A percentile compares a stretch with the other conserved stretches of the same genome.
Evolutionary conservation across 2,113 vertebrate genomes (phyloP).

Genomic region (Toxotes chatareus): DNA sequence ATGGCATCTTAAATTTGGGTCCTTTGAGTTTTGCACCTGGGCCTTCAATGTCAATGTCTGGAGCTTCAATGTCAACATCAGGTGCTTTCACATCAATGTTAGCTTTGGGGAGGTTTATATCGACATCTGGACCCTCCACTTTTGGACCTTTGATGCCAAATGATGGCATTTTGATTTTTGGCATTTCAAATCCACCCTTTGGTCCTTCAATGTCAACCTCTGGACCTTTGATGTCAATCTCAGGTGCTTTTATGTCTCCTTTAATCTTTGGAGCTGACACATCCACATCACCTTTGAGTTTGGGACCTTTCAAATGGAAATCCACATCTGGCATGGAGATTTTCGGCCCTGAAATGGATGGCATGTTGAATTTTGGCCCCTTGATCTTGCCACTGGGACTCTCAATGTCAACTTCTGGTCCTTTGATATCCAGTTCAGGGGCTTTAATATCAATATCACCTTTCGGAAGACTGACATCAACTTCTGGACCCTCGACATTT

Average conservation of each 20-base stretch:
- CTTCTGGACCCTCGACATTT: conserved; percentile 51
- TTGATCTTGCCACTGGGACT: background rate
- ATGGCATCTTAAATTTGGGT: background rate
- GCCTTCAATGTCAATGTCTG: conserved; percentile 53
- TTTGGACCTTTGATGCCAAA: conserved; percentile 14
- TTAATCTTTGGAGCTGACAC: conserved; percentile 31
- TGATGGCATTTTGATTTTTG: conserved; percentile 39
- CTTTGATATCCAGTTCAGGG: conserved; percentile 63
- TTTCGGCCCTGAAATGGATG: background rate
- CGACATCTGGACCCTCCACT: conserved; percentile 20
- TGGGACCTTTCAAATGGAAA: conserved; percentile 34
- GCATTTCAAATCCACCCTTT: conserved; percentile 16
- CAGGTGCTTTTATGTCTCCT: conserved; percentile 26
- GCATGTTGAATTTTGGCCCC: conserved; percentile 8
- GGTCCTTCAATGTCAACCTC: conserved; percentile 22
- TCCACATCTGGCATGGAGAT: conserved; percentile 16
- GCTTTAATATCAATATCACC: background rate
- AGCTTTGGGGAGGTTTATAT: conserved; percentile 23
- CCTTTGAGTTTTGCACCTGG: background rate
- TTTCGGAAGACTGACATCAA: conserved; percentile 2
- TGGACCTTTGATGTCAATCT: conserved; percentile 25
- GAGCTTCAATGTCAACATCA: conserved; percentile 27
- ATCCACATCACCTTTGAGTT: conserved; percentile 20
- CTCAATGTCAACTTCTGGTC: conserved; percentile 4
- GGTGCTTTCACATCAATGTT: conserved; percentile 26